Evolutionary conservation across 2,888 invertebrate species (phyloP).

Genomic region (Ectemnius continuus): DNA sequence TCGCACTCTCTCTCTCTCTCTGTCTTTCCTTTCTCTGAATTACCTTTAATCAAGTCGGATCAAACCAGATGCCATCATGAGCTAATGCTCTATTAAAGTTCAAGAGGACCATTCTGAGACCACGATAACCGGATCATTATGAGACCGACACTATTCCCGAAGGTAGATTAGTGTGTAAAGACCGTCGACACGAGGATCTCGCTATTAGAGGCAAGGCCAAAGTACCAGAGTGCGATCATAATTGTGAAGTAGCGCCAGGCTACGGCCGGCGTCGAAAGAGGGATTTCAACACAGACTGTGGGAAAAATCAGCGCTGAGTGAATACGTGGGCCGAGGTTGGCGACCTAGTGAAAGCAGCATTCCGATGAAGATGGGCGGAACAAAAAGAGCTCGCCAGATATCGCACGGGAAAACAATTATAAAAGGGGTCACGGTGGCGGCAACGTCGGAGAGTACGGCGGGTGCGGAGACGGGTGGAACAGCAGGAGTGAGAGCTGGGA

Average conservation of each 20-base stretch:
- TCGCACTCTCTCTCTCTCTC: too few species aligned
- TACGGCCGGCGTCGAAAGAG: too few species aligned
- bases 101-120: slow-evolving; percentile 5
- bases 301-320: too few species aligned
- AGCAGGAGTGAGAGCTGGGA: slow-evolving; percentile 23
- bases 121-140: slow-evolving; percentile 34
- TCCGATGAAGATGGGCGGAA: slow-evolving; percentile 8
- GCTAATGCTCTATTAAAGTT: slow-evolving; percentile 40
- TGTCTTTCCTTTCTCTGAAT: slow-evolving; percentile 7
- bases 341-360: slow-evolving; percentile 7
- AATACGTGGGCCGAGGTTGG: slow-evolving; percentile 1
- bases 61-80: slow-evolving; percentile 3
- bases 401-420: slow-evolving; percentile 57
- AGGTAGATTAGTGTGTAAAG: slow-evolving; percentile 36
- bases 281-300: too few species aligned
- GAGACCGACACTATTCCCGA: slow-evolving; percentile 25
- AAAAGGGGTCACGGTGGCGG: slow-evolving; percentile 2
- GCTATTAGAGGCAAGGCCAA: slow-evolving; percentile 9
- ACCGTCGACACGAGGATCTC: slow-evolving; percentile 7
- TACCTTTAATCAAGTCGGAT: not conserved
- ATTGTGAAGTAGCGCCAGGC: too few species aligned
- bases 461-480: not conserved
- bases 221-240: slow-evolving; percentile 4
- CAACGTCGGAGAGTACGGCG: not conserved
- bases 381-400: slow-evolving; percentile 41